Base-by-base conservation (phyloP, 2,113 vertebrate genomes). In the Emydocephalus ijimae region DNA sequence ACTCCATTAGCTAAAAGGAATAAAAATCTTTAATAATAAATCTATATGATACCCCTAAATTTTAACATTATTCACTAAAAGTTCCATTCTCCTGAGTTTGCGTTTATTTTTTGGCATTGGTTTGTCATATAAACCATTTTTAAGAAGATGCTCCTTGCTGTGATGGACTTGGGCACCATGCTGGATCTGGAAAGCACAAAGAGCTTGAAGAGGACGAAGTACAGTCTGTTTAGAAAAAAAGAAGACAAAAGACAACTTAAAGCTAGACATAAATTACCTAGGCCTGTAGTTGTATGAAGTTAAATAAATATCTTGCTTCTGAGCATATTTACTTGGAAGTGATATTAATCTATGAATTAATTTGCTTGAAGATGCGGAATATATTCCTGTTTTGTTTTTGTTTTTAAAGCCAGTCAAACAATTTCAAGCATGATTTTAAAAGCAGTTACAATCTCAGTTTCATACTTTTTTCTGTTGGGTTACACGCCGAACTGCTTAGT, bases 41-140 rank as follows among this genome's bases (percentile, higher is more conserved):
- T 92, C 90, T 92, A 94, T 45, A 93, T 89, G 45, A 39, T 55
- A 95, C 88, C 81, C 90, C 95, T 98, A 99, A 97, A 98, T 98
- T 97, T 98, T 98, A 94, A 98, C 95, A 95, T 98, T 99, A 55
- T 98, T 98, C 91, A 99, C 97, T 74, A 99, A 97, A 89, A 99
- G 98, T 95, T 99, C 98, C 98, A 99, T 99, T 97, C 98, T 98
- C 97, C 98, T 99, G 87, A 99, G 98, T 96, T 99, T 99, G 94
- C 99, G 99, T 94, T 99, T 99, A 97, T 99, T 99, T 96, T 98
- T 99, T 97, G 99, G 99, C 98, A 99, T 98, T 39, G 98, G 98
- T 85, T 99, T 99, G 96, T 98, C 97, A 52, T 99, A 99, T 95
- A 99, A 97, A 92, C 99, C 99, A 91, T 97, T 98, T 96, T 97